These are phyloP conservation scores for Eurypyga helias DNA, from an alignment of 2,113 vertebrate genomes.

Conservation along the genomic window DNA sequence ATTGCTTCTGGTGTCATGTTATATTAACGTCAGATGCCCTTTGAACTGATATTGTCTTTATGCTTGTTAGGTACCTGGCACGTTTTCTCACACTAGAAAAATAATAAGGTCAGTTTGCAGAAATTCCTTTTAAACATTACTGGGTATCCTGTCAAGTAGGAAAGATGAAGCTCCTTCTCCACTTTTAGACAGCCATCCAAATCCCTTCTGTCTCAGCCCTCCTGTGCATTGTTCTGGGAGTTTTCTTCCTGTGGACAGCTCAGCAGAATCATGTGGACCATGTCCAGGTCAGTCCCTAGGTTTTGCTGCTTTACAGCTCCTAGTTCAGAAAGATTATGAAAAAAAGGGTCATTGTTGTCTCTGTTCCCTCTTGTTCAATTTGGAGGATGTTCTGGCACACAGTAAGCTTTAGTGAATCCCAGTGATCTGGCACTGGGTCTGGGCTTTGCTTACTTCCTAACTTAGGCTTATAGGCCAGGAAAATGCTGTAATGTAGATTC, in stretches of 20 bases:
- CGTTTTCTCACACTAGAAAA: not conserved
- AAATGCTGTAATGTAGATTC: slow-evolving; percentile 81
- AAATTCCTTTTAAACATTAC: slow-evolving; percentile 23
- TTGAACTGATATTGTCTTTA: not conserved
- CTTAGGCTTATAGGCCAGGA: slow-evolving; percentile 75
- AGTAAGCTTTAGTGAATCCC: slow-evolving; percentile 55
- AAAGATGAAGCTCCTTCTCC: not conserved
- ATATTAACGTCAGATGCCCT: not conserved
- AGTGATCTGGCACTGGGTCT: slow-evolving; percentile 73
- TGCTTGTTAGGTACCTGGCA: not conserved
- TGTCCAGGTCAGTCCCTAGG: slow-evolving; percentile 42
- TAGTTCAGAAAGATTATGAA: slow-evolving; percentile 49
- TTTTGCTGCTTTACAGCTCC: slow-evolving; percentile 49
- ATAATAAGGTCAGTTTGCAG: not conserved
- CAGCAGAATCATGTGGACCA: slow-evolving; percentile 65
- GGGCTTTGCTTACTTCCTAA: slow-evolving; percentile 76
- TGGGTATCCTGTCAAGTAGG: not conserved
- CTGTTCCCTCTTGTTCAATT: slow-evolving; percentile 73
- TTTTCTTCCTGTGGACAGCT: slow-evolving; percentile 61
- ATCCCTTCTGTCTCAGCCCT: slow-evolving; percentile 30
- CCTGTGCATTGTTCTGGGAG: slow-evolving; percentile 59
- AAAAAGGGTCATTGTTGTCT: slow-evolving; percentile 75
- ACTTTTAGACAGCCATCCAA: slow-evolving; percentile 4
- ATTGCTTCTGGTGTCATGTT: not conserved
- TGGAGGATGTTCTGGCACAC: slow-evolving; percentile 78